Evolutionary conservation across 1,140 invertebrate genomes (phyloP), one percentile per base, ranked within the genome.

Genomic region (Bombus difficillimus): DNA sequence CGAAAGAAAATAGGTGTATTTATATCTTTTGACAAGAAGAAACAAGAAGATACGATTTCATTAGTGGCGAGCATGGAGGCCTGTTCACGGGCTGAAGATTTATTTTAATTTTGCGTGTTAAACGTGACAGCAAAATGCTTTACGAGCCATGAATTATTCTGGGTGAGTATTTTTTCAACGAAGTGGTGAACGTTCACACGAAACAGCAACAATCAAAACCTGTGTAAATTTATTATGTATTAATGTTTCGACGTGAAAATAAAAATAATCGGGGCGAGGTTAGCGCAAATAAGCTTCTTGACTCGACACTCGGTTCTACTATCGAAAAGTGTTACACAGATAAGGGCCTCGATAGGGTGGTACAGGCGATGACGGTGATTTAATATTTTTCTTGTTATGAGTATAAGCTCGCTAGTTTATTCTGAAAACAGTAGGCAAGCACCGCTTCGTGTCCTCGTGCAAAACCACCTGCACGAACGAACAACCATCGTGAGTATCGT

Each of bases 321-420:
- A 81, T 85, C 78, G 78, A 62, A 41, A 81, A 85, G 41, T 62
- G 43, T 12, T 57, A 81, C 57, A 85, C 59, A 81, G 87, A 89
- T 86, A 86, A 81, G 86, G 87, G 32, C 68, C 57, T 28, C 62
- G 82, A 84, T 71, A 88, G 87, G 88, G 83, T 39, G 69, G 68
- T 77, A 76, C 85, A 77, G 88, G 82, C 90, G 92, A 91, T 87
- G 87, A 91, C 89, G 91, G 91, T 93, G 92, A 93, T 95, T 95
- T 94, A 94, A 94, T 94, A 94, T 93, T 95, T 94, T 93, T 94
- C 93, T 92, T 94, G 92, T 94, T 95, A 93, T 94, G 92, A 93
- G 93, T 94, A 93, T 94, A 94, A 94, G 92, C 93, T 93, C 86
- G 68, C 74, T 88, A 91, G 93, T 95, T 93, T 94, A 89, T 92